Conservation (phyloP, 2,113 vertebrate genomes). For the Anser cygnoides region DNA sequence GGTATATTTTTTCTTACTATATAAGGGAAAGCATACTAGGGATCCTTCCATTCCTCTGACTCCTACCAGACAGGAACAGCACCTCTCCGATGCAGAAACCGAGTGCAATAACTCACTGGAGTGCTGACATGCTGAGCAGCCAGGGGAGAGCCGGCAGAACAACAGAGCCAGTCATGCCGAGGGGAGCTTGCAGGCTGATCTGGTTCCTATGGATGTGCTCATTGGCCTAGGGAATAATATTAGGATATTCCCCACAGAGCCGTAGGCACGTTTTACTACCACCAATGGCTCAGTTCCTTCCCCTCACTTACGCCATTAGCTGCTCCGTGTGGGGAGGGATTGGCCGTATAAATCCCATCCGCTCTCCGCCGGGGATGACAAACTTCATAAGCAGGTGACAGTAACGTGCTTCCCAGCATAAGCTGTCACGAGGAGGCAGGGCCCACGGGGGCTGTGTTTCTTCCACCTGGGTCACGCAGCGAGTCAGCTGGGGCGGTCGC, state of each 20-base stretch:
- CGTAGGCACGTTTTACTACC: not conserved
- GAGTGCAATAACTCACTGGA: not conserved
- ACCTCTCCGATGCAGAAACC: conserved; percentile 27
- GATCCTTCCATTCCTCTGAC: not conserved
- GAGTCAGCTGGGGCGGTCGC: not conserved
- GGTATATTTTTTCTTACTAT: conserved; percentile 53
- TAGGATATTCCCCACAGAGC: not conserved
- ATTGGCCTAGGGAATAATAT: not conserved
- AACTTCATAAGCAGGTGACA: not conserved
- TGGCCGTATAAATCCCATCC: not conserved
- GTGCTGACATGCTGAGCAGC: not conserved
- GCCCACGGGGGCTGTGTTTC: not conserved
- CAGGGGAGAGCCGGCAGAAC: not conserved
- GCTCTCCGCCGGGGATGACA: not conserved
- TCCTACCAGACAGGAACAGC: conserved; percentile 20
- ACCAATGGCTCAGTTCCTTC: not conserved
- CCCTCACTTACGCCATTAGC: not conserved
- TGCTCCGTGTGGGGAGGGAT: not conserved
- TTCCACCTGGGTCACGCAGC: not conserved
- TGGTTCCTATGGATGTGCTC: not conserved
- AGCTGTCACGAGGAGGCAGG: not conserved
- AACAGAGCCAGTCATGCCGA: not conserved
- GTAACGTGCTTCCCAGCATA: not conserved
- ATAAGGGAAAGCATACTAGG: conserved; percentile 35
- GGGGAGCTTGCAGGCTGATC: not conserved